A percentile compares a stretch with the other conserved stretches of the same genome.
phyloP scores from a whole-genome alignment of 2,797 vertebrate species.

The Brachyrhaphis roseni region DNA sequence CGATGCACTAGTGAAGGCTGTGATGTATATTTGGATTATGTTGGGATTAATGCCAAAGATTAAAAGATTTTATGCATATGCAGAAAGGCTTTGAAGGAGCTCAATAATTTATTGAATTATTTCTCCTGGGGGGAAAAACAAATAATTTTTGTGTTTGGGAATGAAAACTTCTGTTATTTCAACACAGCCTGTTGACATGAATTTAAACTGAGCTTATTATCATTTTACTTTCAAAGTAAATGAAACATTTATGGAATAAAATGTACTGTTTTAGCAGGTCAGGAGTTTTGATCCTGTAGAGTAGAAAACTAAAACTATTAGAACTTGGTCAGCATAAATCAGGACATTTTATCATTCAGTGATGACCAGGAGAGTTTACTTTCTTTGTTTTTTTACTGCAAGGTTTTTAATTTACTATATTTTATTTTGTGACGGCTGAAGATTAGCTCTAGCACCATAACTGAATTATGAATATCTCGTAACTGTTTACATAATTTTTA shows the following conservation, averaged over 20 bases:
- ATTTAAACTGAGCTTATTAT: slow-evolving; percentile 44
- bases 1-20: not conserved
- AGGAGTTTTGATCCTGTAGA: not conserved
- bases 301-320: not conserved
- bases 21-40: slow-evolving; percentile 59
- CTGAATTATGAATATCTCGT: too few relatives aligned
- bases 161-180: not conserved
- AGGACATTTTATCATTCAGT: too few relatives aligned
- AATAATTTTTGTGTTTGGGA: not conserved
- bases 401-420: too few relatives aligned
- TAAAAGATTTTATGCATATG: slow-evolving; percentile 21
- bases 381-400: too few relatives aligned
- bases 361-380: too few relatives aligned
- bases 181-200: slow-evolving; percentile 16
- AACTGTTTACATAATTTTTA: too few relatives aligned
- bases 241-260: not conserved
- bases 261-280: not conserved
- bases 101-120: not conserved
- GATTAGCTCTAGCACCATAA: too few relatives aligned
- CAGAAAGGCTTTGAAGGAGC: not conserved
- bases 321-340: not conserved
- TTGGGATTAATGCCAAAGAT: slow-evolving; percentile 64
- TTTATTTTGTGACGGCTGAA: too few relatives aligned
- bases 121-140: not conserved
- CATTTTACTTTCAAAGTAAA: slow-evolving; percentile 23